Base-by-base conservation (phyloP, 2,888 invertebrate genomes). In the Sphinx pinastri region DNA sequence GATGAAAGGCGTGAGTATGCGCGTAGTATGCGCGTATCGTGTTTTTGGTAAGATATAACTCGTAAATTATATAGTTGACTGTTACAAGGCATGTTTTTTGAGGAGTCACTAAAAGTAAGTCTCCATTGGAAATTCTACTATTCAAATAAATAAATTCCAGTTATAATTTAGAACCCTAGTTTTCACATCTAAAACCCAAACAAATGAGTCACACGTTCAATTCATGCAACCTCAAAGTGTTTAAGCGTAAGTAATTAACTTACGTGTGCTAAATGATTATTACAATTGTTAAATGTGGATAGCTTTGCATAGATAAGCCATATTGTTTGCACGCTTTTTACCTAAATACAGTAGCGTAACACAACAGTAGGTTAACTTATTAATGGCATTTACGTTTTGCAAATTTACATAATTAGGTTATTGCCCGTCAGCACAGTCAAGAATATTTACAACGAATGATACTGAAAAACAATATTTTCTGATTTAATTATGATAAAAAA, bases 181-280 rank as follows among this genome's bases (percentile, higher is more conserved):
- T 13, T 57, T 57, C 25, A 25, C 57, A 19, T 57, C 10, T 19
- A 57, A 57, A 57, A 25, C 25, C 57, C 57, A 57, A 57, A 57
- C 57, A 13, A 57, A 57, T 57, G 57, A 57, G 19, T 57, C 57
- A 57, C 25, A 25, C 25, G 38, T 38, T 25, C 57, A 19, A 57
- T 19, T 57, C 57, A 57, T 57, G 25, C 57, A 25, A 38, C 25
- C 16, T 25, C 57, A 31, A 57, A 25, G 57, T 57, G 57, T 57
- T 57, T 55, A 25, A 57, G 25, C 25, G 57, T 57, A 57, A 57
- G 57, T 57, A 57, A 57, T 31, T 57, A 57, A 57, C 57, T 57
- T 19, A 19, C 57, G 25, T 57, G 12, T 25, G 19, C 25, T 57
- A 57, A 57, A 57, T 57, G 13, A 25, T 57, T 57, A 57, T 19